Conservation (phyloP, 2,797 vertebrate genomes). For the Alectoris magna region DNA sequence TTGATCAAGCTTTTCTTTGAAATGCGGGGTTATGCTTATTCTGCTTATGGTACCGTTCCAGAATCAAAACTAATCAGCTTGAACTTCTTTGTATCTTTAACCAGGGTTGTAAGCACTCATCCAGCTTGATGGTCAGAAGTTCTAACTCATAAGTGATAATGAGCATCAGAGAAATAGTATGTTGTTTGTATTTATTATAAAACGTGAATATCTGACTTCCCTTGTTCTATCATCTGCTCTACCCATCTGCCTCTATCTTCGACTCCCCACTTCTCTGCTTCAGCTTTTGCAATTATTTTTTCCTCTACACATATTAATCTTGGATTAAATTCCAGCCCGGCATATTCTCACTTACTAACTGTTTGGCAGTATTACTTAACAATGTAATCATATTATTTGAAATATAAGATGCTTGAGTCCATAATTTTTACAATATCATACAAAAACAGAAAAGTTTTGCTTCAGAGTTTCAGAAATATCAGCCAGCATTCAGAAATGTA, state of each 20-base stretch:
- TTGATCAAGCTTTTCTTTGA: not conserved
- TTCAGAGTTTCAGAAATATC: not conserved
- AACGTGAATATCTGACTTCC: not conserved
- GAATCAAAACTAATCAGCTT: not conserved
- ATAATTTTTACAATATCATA: not conserved
- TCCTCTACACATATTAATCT: not conserved
- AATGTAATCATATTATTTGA: not conserved
- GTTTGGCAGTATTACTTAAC: not conserved
- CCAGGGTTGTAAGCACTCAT: not conserved
- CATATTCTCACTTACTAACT: not conserved
- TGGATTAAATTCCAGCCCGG: not conserved
- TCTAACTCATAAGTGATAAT: slow-evolving; percentile 4
- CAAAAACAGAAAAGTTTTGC: not conserved
- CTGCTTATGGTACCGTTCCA: not conserved
- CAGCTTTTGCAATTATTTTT: not conserved
- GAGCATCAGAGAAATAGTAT: not conserved
- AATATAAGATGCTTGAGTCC: not conserved
- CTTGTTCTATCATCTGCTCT: slow-evolving; percentile 18
- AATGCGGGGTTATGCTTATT: not conserved
- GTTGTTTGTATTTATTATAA: not conserved
- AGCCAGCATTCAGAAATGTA: not conserved
- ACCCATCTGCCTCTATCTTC: slow-evolving; percentile 21
- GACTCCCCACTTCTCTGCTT: not conserved
- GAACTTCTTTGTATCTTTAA: not conserved
- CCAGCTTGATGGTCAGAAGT: not conserved